Evolutionary conservation across 2,113 vertebrate genomes (phyloP).

Genomic region (Tiliqua scincoides): DNA sequence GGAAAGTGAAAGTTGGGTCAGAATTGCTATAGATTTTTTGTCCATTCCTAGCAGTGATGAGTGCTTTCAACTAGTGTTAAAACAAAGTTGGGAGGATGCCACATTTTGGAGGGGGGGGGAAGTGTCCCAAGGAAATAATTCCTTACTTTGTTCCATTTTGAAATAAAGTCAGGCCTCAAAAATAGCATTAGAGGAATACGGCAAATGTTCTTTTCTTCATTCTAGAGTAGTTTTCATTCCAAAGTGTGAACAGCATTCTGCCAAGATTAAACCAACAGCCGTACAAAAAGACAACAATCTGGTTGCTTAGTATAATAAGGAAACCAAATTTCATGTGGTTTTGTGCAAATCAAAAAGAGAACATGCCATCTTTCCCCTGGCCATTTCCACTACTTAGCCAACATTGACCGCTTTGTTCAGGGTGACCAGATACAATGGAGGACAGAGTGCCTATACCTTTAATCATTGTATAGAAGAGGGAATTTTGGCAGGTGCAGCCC

Average conservation of each 20-base stretch:
- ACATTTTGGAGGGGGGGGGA: too few species aligned
- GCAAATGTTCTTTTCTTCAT: constrained; percentile 26
- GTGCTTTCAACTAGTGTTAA: too few species aligned
- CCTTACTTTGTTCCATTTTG: background rate
- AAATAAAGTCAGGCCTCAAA: background rate
- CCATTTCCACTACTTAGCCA: background rate
- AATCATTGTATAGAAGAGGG: too few species aligned
- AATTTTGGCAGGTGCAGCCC: too few species aligned
- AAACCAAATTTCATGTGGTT: background rate
- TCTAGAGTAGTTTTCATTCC: background rate
- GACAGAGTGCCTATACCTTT: too few species aligned
- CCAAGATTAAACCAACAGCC: constrained; percentile 6
- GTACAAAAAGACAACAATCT: background rate
- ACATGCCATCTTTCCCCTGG: background rate
- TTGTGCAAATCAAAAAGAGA: background rate
- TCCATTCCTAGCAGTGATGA: too few species aligned
- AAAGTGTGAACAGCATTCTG: constrained; percentile 44
- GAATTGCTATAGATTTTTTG: too few species aligned
- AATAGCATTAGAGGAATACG: background rate
- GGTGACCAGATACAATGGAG: too few species aligned
- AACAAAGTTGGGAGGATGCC: too few species aligned
- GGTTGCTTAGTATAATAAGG: background rate
- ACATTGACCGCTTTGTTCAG: too few species aligned
- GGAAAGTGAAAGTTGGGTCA: too few species aligned
- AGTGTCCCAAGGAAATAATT: background rate